phyloP scores from a whole-genome alignment of 2,113 vertebrate species.

The Leptodactylus fuscus region DNA sequence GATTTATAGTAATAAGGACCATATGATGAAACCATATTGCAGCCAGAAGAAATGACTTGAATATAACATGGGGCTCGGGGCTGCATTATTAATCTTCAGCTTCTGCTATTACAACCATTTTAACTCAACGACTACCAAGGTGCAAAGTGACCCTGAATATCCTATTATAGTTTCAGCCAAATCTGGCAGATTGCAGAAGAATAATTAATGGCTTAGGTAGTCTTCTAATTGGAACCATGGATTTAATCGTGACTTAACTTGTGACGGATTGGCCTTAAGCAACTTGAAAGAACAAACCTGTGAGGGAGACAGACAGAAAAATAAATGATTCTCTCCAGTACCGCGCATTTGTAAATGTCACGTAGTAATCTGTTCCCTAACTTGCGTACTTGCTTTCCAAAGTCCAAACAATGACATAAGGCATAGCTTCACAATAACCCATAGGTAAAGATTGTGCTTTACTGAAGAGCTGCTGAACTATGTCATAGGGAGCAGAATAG shows the following conservation, averaged over 20 bases:
- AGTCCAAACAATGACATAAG: conserved; percentile 6
- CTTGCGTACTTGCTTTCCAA: neutral
- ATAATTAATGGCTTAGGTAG: conserved; percentile 59
- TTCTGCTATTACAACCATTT: neutral
- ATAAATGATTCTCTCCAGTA: conserved; percentile 49
- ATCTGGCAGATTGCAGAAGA: conserved; percentile 53
- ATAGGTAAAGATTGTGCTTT: too few species aligned
- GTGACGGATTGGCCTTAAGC: conserved; percentile 59
- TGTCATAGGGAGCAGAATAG: neutral
- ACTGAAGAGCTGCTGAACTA: too few species aligned
- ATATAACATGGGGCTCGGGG: neutral
- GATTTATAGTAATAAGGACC: neutral
- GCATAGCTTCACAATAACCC: neutral
- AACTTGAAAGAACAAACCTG: conserved; percentile 52
- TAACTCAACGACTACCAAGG: conserved; percentile 5
- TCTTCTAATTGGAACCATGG: conserved; percentile 50
- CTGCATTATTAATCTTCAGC: conserved; percentile 28
- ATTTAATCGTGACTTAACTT: conserved; percentile 56
- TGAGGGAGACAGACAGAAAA: conserved; percentile 45
- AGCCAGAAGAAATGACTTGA: conserved; percentile 2
- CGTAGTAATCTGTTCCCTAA: conserved; percentile 25
- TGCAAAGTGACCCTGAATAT: conserved; percentile 29
- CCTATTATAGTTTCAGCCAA: conserved; percentile 52
- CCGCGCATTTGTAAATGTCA: conserved; percentile 49
- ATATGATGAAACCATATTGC: neutral